Evolutionary conservation across 2,888 invertebrate species (phyloP), one percentile per base, ranked within the genome.

Genomic region (Folsomia candida): DNA sequence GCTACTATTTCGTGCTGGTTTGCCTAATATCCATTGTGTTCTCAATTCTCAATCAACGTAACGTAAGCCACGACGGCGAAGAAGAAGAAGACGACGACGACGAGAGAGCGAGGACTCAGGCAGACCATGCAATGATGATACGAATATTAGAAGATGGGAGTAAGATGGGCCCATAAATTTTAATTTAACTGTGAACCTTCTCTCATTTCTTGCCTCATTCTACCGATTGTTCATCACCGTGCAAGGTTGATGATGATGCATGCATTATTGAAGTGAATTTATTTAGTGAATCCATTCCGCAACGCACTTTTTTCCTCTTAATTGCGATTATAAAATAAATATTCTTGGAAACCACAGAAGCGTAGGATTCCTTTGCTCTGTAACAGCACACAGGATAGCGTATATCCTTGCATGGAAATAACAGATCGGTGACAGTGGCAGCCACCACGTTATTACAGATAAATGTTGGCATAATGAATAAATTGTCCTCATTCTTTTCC

Each of bases 171-270:
- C 20, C 54, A 54, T 54, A 54, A 54, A 54, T 54, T 54, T 54
- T 54, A 54, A 54, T 54, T 54, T 54, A 54, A 54, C 54, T 54
- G 54, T 54, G 54, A 54, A 54, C 58, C 61, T 22, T 68, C 51
- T 51, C 54, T 68, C 1, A 51, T 18, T 68, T 54, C 63, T 24
- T 37, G 54, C 62, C 54, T 62, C 62, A 60, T 62, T 51, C 60
- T 60, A 51, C 63, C 69, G 63, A 69, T 69, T 64, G 64, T 64
- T 37, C 37, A 37, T 37, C 54, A 20, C 54, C 54, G 22, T 54
- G 20, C n/a, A 22, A 54, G n/a, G 18, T 54, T 54, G 54, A 54
- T 54, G 18, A 20, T 54, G 54, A 54, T 54, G 22, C 54, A 54
- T 54, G 54, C 54, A 54, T 22, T 54, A 54, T 54, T 22, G 22